Evolutionary conservation across 2,888 invertebrate genomes (phyloP).

Genomic region (Eudemis profundana): DNA sequence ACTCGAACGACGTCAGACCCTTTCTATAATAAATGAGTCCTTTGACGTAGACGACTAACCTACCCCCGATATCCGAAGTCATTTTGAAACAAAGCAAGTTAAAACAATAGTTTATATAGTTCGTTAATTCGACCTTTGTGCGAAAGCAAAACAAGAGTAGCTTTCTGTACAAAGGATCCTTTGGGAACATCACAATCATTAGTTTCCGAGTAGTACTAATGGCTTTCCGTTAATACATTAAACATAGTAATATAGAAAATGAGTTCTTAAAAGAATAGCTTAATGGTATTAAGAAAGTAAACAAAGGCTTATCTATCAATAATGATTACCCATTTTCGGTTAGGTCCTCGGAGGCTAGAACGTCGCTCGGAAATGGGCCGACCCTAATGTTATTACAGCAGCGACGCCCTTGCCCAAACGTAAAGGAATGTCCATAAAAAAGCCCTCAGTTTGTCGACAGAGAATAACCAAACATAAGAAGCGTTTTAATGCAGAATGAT

Average conservation of each 20-base stretch:
- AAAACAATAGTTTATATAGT: constrained; percentile 25
- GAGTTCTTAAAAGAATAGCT: not conserved
- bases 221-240: not conserved
- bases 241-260: not conserved
- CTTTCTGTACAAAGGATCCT: constrained; percentile 8
- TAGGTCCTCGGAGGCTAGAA: constrained; percentile 15
- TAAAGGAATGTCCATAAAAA: constrained; percentile 24
- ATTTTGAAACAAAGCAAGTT: constrained; percentile 11
- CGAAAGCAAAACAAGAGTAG: constrained; percentile 2
- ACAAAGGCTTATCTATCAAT: constrained; percentile 1
- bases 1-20: constrained; percentile 24
- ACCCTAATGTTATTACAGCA: constrained; percentile 35
- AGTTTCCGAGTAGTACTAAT: not conserved
- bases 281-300: not conserved
- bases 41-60: constrained; percentile 18
- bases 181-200: constrained; percentile 10
- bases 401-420: constrained; percentile 24
- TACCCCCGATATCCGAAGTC: constrained; percentile 10
- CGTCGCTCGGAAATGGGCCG: constrained; percentile 26
- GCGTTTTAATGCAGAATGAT: constrained; percentile 7
- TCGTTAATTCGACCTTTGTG: not conserved
- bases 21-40: constrained; percentile 15
- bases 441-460: constrained; percentile 6
- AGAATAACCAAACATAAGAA: constrained; percentile 2
- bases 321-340: constrained; percentile 11